These are phyloP conservation scores for Cetonia aurata DNA, from an alignment of 2,888 invertebrate species.

Conservation along the genomic window DNA sequence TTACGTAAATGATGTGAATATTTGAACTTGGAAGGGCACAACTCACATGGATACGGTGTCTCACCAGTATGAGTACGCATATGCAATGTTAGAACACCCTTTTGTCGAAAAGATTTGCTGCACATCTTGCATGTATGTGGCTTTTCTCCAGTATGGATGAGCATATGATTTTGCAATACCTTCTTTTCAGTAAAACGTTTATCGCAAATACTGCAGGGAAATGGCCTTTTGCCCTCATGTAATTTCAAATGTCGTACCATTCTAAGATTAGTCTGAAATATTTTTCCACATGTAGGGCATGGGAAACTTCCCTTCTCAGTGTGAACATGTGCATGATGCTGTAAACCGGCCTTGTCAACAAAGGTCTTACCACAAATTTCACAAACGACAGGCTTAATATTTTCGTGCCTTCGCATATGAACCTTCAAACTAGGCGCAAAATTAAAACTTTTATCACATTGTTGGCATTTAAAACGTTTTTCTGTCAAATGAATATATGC, in stretches of 20 bases:
- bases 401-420: conserved; percentile 2
- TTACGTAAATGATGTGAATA: conserved; percentile 25
- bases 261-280: not conserved
- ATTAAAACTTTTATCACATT: conserved; percentile 10
- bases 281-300: not conserved
- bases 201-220: conserved; percentile 9
- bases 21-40: conserved; percentile 22
- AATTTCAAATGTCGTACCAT: not conserved
- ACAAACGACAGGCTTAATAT: not conserved
- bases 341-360: not conserved
- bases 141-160: conserved; percentile 25
- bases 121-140: conserved; percentile 19
- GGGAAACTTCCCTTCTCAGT: no score
- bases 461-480: not conserved
- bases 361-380: conserved; percentile 15
- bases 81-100: not conserved
- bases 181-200: conserved; percentile 5
- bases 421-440: not conserved
- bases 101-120: conserved; percentile 20
- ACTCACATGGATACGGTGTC: conserved; percentile 20
- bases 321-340: not conserved
- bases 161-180: conserved; percentile 2
- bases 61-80: conserved; percentile 24
- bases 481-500: conserved; percentile 2
- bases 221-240: conserved; percentile 5